Conservation (phyloP, 2,888 invertebrate species). For the Harpagoxenus sublaevis region DNA sequence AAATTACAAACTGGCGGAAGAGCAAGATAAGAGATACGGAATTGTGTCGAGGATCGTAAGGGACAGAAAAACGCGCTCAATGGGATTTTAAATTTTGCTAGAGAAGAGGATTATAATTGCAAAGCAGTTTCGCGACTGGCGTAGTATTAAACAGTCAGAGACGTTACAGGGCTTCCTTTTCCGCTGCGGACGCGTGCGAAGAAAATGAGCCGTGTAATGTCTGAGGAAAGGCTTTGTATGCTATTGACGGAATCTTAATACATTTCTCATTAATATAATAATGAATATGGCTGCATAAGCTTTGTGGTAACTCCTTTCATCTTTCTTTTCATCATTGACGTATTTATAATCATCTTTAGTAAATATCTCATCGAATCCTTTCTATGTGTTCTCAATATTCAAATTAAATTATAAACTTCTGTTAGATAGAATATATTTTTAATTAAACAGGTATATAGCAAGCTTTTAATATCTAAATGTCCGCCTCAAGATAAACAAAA, state of each 20-base stretch:
- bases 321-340: not conserved
- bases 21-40: conserved; percentile 21
- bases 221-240: conserved; percentile 11
- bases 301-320: not conserved
- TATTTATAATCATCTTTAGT: too few relatives aligned
- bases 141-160: conserved; percentile 77
- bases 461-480: not conserved
- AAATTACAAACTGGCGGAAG: not conserved
- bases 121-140: conserved; percentile 79
- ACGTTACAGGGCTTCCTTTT: conserved; percentile 23
- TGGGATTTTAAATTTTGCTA: conserved; percentile 68
- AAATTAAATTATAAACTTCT: not conserved
- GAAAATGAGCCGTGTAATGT: conserved; percentile 18
- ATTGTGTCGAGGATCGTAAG: conserved; percentile 33
- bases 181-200: not conserved
- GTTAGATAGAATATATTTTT: not conserved
- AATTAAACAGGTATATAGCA: not conserved
- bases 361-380: not conserved
- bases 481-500: not conserved
- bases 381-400: not conserved
- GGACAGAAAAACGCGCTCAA: conserved; percentile 41
- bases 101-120: conserved; percentile 80
- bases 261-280: conserved; percentile 37
- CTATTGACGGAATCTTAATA: not conserved
- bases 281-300: not conserved